Conservation (phyloP, 2,113 vertebrate species). For the Struthio camelus region DNA sequence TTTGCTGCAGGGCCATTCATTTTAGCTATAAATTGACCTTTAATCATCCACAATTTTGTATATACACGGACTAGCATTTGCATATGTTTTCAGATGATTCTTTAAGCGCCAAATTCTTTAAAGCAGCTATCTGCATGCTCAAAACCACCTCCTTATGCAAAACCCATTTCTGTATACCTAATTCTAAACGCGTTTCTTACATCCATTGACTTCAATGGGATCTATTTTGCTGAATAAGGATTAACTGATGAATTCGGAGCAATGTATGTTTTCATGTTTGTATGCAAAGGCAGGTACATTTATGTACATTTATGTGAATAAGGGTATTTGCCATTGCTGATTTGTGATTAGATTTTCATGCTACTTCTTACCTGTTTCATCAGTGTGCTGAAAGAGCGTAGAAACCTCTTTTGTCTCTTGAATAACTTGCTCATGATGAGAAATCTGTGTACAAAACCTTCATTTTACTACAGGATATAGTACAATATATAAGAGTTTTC, state of each 20-base stretch:
- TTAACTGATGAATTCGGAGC: not conserved
- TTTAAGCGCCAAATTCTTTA: not conserved
- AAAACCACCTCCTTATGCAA: not conserved
- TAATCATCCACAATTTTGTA: not conserved
- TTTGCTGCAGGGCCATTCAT: not conserved
- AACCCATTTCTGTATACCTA: not conserved
- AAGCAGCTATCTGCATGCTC: not conserved
- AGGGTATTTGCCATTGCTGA: not conserved
- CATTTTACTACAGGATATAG: slow-evolving; percentile 32
- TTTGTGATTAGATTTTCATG: not conserved
- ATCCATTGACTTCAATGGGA: not conserved
- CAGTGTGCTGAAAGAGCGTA: slow-evolving; percentile 56
- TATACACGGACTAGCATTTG: not conserved
- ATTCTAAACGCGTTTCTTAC: not conserved
- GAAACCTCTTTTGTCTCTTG: slow-evolving; percentile 63
- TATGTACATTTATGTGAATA: not conserved
- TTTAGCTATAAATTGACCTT: not conserved
- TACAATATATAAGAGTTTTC: slow-evolving; percentile 5
- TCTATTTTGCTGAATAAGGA: not conserved
- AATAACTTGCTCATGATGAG: slow-evolving; percentile 61
- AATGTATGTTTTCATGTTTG: not conserved
- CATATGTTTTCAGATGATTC: not conserved
- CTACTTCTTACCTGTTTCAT: slow-evolving; percentile 74
- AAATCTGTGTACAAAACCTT: slow-evolving; percentile 69
- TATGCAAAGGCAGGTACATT: not conserved